phyloP scores from a whole-genome alignment of 2,113 vertebrate genomes.

The Monopterus albus region DNA sequence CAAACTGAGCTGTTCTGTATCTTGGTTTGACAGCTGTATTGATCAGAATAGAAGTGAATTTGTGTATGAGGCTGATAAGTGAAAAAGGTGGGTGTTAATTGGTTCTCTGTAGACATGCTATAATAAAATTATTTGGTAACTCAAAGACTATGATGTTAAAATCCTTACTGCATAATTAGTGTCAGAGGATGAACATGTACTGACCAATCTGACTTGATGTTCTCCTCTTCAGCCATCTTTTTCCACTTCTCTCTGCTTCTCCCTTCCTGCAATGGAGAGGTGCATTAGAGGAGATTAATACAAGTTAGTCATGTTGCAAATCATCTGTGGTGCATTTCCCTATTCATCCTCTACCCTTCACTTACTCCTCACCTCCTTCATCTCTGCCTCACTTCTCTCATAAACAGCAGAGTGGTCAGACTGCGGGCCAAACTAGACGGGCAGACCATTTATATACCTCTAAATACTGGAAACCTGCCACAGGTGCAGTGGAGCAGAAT shows the following conservation, averaged over 20 bases:
- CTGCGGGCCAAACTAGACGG: slow-evolving; percentile 56
- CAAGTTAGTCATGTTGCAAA: slow-evolving; percentile 73
- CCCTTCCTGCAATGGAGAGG: slow-evolving; percentile 39
- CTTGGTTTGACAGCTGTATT: too few species aligned
- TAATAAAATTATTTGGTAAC: too few species aligned
- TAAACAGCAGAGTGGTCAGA: slow-evolving; percentile 59
- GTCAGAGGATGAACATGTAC: too few species aligned
- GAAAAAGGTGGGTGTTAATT: too few species aligned
- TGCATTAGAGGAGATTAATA: slow-evolving; percentile 72
- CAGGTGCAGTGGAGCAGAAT: slow-evolving; percentile 64
- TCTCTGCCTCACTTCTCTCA: slow-evolving; percentile 35
- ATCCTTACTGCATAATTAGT: too few species aligned
- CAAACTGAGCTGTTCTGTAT: too few species aligned
- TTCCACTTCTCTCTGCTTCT: not conserved
- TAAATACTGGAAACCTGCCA: slow-evolving; percentile 69
- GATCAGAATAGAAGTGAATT: too few species aligned
- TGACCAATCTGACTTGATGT: too few species aligned
- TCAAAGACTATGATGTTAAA: too few species aligned
- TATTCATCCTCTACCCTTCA: slow-evolving; percentile 58
- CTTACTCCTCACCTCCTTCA: slow-evolving; percentile 39
- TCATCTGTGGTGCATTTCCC: slow-evolving; percentile 66
- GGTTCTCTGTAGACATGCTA: too few species aligned
- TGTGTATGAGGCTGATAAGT: too few species aligned
- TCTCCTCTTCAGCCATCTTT: slow-evolving; percentile 26
- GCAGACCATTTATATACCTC: slow-evolving; percentile 62